Conservation (phyloP, 2,113 vertebrate genomes). For the Garra rufa region DNA sequence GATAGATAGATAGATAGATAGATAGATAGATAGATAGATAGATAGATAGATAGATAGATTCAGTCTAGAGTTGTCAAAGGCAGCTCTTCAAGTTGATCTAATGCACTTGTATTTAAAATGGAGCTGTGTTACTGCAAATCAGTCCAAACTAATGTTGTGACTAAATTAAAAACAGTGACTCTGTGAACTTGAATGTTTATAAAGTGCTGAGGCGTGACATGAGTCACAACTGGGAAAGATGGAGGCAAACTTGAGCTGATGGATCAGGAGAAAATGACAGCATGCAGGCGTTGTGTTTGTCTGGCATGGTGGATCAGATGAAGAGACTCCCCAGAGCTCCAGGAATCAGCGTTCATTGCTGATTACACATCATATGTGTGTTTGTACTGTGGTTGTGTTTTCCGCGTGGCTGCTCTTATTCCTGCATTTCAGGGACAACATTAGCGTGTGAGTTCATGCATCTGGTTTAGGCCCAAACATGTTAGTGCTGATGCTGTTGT, state of each 20-base stretch:
- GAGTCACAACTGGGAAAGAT: slow-evolving; percentile 10
- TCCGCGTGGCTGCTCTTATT: background rate
- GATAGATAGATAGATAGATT: too few relatives aligned
- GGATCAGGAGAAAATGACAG: background rate
- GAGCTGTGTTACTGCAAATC: background rate
- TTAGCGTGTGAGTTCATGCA: background rate
- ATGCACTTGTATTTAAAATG: background rate
- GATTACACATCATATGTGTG: background rate
- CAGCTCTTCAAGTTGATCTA: background rate
- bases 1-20: background rate
- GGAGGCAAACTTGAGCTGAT: background rate
- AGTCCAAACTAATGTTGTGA: background rate
- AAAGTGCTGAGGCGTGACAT: background rate
- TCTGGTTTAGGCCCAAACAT: background rate
- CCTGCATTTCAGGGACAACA: background rate
- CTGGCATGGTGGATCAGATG: background rate
- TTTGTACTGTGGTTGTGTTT: background rate
- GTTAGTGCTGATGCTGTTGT: background rate
- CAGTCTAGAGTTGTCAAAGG: background rate
- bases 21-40: background rate
- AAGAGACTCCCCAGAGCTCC: background rate
- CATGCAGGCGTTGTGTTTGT: background rate
- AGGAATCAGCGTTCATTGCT: slow-evolving; percentile 26
- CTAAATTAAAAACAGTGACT: background rate
- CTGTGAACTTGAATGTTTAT: background rate